Percentiles rank a stretch among this genome's conserved stretches.
phyloP scores from a whole-genome alignment of 2,113 vertebrate genomes.

The Muntiacus muntjak region DNA sequence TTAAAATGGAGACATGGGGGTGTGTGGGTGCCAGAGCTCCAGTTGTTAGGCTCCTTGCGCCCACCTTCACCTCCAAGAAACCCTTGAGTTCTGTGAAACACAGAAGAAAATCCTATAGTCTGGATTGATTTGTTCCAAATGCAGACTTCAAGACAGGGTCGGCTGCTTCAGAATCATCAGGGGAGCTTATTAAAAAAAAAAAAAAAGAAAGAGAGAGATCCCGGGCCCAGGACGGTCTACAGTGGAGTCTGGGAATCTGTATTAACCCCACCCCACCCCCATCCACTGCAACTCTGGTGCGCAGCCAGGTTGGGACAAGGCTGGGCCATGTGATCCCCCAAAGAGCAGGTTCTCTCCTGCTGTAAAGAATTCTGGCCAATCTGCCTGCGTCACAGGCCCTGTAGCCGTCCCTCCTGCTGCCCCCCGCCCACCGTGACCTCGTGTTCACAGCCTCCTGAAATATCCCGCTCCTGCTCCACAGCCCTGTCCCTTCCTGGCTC shows the following conservation, averaged over 20 bases:
- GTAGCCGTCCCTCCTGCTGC: not conserved
- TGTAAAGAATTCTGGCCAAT: not conserved
- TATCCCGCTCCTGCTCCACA: not conserved
- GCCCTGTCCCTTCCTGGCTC: not conserved
- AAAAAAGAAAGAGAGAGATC: not conserved
- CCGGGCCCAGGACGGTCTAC: not conserved
- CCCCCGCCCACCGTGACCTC: fast-evolving
- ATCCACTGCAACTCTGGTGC: fast-evolving
- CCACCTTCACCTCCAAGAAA: not conserved
- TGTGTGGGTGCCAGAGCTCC: not conserved
- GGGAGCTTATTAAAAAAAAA: constrained; percentile 50
- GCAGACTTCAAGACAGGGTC: not conserved
- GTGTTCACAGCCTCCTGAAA: not conserved
- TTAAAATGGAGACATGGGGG: not conserved
- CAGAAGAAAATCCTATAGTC: not conserved
- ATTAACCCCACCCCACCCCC: not conserved
- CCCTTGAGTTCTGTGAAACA: not conserved
- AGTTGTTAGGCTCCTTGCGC: not conserved
- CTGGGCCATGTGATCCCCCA: not conserved
- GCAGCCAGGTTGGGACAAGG: not conserved
- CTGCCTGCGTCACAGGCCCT: not conserved
- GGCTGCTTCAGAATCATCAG: not conserved
- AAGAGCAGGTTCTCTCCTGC: not conserved
- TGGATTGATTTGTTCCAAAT: not conserved
- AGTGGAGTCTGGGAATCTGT: not conserved